Percentiles rank a stretch among this genome's conserved stretches.
Conservation (phyloP, 2,888 invertebrate genomes). For the Phortica okadai region DNA sequence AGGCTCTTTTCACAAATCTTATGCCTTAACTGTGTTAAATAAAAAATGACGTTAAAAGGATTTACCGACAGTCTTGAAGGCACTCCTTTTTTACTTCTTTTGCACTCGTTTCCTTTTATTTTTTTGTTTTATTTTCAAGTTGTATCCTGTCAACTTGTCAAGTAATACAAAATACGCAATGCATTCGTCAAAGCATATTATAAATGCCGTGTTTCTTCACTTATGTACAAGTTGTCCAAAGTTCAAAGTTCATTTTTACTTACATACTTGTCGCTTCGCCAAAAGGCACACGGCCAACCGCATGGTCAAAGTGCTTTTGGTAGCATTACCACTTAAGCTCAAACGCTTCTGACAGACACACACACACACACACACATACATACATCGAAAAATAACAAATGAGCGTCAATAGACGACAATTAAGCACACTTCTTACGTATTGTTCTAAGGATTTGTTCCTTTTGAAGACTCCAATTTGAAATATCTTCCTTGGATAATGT, state of each 20-base stretch:
- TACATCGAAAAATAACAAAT: no score
- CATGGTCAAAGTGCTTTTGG: slow-evolving; percentile 71
- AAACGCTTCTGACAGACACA: slow-evolving; percentile 48
- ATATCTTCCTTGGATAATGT: no score
- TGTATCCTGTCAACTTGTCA: no score
- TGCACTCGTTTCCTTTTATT: neutral
- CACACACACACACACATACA: neutral
- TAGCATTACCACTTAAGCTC: slow-evolving; percentile 65
- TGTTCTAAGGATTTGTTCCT: no score
- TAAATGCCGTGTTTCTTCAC: neutral
- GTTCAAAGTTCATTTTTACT: slow-evolving; percentile 2
- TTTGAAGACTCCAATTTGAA: no score
- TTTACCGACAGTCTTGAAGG: neutral
- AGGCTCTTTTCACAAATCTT: slow-evolving; percentile 14
- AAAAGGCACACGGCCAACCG: slow-evolving; percentile 40
- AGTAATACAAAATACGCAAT: no score
- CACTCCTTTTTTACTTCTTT: neutral
- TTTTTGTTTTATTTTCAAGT: neutral
- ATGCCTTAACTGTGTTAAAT: neutral
- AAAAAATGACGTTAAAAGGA: slow-evolving; percentile 22
- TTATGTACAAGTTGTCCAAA: neutral
- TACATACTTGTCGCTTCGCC: neutral
- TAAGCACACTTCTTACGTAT: no score
- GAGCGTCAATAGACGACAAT: no score
- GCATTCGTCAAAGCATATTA: neutral